Conservation (phyloP, 2,113 vertebrate species). For the Xerus inauris region DNA sequence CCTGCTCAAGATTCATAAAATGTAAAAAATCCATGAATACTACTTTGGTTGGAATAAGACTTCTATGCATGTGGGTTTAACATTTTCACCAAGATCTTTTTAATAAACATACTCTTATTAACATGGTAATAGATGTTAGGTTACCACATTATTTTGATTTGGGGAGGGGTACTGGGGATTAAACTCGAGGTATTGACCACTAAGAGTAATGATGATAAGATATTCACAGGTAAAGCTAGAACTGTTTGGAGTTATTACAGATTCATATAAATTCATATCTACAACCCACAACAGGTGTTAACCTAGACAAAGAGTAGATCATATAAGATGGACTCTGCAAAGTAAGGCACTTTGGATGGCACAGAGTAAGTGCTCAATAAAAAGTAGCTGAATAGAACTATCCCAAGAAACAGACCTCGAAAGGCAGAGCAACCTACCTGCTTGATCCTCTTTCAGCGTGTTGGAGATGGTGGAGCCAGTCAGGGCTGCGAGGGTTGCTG, state of each 20-base stretch:
- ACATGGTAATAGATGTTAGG: not conserved
- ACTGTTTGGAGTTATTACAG: not conserved
- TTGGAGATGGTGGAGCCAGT: conserved; percentile 98
- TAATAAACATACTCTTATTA: not conserved
- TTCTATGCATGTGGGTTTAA: not conserved
- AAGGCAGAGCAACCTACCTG: conserved; percentile 87
- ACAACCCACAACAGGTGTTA: not conserved
- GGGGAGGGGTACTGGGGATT: too few relatives aligned
- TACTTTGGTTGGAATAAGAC: not conserved
- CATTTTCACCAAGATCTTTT: not conserved
- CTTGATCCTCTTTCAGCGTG: conserved; percentile 97
- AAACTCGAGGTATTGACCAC: too few relatives aligned
- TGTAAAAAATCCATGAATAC: too few relatives aligned
- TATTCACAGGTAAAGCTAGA: not conserved
- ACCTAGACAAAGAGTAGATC: not conserved
- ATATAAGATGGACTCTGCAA: not conserved
- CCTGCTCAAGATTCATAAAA: too few relatives aligned
- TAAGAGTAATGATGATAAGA: not conserved
- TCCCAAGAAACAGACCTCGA: not conserved
- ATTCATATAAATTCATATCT: not conserved
- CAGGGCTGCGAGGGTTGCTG: conserved; percentile 96
- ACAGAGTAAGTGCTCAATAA: not conserved
- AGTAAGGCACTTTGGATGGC: not conserved
- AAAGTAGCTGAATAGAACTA: not conserved
- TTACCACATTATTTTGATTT: not conserved